Conservation (phyloP, 2,888 invertebrate species). For the Stomorhina lunata region DNA sequence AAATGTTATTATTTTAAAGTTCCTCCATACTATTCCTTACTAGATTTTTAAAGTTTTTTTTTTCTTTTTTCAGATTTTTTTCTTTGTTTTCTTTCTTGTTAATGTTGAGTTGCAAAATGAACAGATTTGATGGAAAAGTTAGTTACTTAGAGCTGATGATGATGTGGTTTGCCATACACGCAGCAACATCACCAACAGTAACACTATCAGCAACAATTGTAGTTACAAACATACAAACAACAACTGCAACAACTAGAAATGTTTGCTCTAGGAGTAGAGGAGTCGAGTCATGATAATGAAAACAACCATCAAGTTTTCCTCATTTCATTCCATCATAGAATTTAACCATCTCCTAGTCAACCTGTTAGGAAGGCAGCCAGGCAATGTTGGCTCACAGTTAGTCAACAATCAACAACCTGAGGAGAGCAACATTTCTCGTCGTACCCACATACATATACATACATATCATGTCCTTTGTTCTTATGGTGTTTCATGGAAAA, state of each 20-base stretch:
- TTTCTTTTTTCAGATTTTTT: neutral
- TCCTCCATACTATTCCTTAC: neutral
- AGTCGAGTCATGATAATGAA: conserved; percentile 35
- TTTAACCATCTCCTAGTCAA: neutral
- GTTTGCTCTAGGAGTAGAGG: neutral
- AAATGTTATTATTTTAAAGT: conserved; percentile 34
- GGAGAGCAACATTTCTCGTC: too few relatives aligned
- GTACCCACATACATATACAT: too few relatives aligned
- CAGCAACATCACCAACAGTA: conserved; percentile 56
- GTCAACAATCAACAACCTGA: neutral
- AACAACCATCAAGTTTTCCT: conserved; percentile 2
- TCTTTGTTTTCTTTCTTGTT: conserved; percentile 27
- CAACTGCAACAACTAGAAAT: neutral
- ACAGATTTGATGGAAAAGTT: conserved; percentile 58
- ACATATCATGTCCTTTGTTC: too few relatives aligned
- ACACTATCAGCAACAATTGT: conserved; percentile 53
- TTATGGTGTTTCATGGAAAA: too few relatives aligned
- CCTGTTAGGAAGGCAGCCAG: neutral
- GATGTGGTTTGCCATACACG: conserved; percentile 57
- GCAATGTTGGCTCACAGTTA: too few relatives aligned
- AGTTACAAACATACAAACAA: conserved; percentile 21
- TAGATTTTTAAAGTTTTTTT: neutral
- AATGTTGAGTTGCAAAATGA: conserved; percentile 32
- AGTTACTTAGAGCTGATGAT: conserved; percentile 53
- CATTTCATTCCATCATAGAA: neutral